phyloP scores from a whole-genome alignment of 2,113 vertebrate genomes.

The Dermatemys mawii region DNA sequence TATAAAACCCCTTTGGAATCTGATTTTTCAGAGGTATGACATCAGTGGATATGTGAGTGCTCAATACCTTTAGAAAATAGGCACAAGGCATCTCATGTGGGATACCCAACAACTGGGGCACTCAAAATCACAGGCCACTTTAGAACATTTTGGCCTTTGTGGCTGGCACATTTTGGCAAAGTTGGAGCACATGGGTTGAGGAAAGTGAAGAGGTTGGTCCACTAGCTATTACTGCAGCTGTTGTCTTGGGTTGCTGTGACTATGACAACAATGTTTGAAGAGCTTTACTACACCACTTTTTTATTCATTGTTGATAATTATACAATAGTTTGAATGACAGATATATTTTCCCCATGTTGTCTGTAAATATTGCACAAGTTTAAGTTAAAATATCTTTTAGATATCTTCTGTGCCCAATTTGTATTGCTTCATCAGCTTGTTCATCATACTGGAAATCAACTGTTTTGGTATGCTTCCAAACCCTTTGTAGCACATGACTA shows the following conservation, averaged over 20 bases:
- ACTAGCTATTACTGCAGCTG: neutral
- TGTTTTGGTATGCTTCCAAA: neutral
- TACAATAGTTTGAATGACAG: neutral
- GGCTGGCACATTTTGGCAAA: neutral
- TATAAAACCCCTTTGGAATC: neutral
- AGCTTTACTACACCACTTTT: neutral
- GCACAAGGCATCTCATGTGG: neutral
- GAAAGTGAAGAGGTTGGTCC: neutral
- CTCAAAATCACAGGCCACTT: neutral
- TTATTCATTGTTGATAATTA: neutral
- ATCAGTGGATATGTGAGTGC: neutral
- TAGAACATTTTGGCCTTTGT: conserved; percentile 4
- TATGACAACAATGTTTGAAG: conserved; percentile 26
- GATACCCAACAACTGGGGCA: neutral
- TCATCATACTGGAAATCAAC: neutral
- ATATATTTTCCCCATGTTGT: neutral
- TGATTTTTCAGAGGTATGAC: neutral
- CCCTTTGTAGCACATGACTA: neutral
- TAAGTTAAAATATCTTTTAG: neutral
- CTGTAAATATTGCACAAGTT: neutral
- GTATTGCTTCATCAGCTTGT: neutral
- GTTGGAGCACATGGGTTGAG: neutral
- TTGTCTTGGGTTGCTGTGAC: neutral
- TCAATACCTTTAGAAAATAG: neutral
- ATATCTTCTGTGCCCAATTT: neutral